A percentile compares a stretch with the other conserved stretches of the same genome.
Conservation (phyloP, 2,888 invertebrate species). For the Bedellia somnulentella region DNA sequence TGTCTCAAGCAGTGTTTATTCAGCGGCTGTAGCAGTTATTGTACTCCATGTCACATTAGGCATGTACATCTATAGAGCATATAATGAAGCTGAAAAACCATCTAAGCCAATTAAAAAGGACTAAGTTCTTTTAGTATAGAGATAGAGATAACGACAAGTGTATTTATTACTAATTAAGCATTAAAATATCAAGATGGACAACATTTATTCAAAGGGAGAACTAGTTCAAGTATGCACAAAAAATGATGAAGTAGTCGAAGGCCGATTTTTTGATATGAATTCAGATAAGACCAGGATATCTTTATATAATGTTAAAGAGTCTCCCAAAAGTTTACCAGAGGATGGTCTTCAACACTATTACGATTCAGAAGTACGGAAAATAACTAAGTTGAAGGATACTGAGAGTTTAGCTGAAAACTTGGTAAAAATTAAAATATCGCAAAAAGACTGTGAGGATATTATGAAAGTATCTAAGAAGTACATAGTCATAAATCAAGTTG, state of each 20-base stretch:
- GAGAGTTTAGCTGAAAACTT: slow-evolving; percentile 16
- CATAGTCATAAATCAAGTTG: slow-evolving; percentile 48
- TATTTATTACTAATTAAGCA: slow-evolving; percentile 7
- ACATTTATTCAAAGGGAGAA: slow-evolving; percentile 48
- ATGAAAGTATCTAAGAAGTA: slow-evolving; percentile 41
- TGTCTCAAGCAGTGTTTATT: slow-evolving; percentile 73
- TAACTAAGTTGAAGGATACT: slow-evolving; percentile 35
- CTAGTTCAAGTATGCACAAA: slow-evolving; percentile 47
- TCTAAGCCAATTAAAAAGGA: slow-evolving; percentile 46
- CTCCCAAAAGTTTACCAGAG: slow-evolving; percentile 24
- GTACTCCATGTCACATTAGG: slow-evolving; percentile 77
- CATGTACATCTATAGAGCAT: slow-evolving; percentile 77
- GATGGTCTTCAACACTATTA: slow-evolving; percentile 43
- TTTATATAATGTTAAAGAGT: slow-evolving; percentile 39
- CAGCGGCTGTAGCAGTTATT: slow-evolving; percentile 75
- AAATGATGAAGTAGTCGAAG: slow-evolving; percentile 40
- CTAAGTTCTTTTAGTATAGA: slow-evolving; percentile 17
- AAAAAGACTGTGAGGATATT: slow-evolving; percentile 42
- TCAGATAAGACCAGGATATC: slow-evolving; percentile 47
- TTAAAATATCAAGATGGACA: slow-evolving; percentile 33
- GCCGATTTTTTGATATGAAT: slow-evolving; percentile 43
- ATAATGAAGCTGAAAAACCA: slow-evolving; percentile 55
- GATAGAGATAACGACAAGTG: slow-evolving; percentile 1
- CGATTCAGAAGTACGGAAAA: slow-evolving; percentile 37
- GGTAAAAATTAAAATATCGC: slow-evolving; percentile 33